Evolutionary conservation across 1,140 invertebrate species (phyloP).

Genomic region (Carposina sasakii): DNA sequence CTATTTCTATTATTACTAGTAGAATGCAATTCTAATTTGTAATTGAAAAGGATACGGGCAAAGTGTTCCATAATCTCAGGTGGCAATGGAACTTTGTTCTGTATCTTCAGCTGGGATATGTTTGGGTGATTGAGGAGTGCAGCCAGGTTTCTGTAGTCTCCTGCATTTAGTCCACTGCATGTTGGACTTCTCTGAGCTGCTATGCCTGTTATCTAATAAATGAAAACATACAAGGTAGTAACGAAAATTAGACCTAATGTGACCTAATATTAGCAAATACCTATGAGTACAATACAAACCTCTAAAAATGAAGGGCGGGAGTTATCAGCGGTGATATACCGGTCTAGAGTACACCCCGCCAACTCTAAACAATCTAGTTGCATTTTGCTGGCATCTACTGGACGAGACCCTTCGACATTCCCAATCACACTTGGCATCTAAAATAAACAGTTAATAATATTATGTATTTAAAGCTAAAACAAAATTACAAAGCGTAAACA

Average conservation of each 20-base stretch:
- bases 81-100: slow-evolving; percentile 90
- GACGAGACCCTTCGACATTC: slow-evolving; percentile 37
- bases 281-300: slow-evolving; percentile 70
- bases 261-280: slow-evolving; percentile 54
- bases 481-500: no score
- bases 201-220: slow-evolving; percentile 67
- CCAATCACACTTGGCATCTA: slow-evolving; percentile 56
- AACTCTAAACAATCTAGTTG: slow-evolving; percentile 79
- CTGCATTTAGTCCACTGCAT: slow-evolving; percentile 90
- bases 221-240: background rate
- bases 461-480: no score
- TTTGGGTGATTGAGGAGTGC: slow-evolving; percentile 78
- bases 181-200: slow-evolving; percentile 77
- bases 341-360: slow-evolving; percentile 82
- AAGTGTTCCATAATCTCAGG: slow-evolving; percentile 95
- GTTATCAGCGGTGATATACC: slow-evolving; percentile 79
- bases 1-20: no score
- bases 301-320: slow-evolving; percentile 79
- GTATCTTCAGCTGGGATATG: slow-evolving; percentile 84
- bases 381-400: slow-evolving; percentile 68
- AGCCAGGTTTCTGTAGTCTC: slow-evolving; percentile 89
- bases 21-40: no score
- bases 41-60: slow-evolving; percentile 87
- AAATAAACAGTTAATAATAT: no score
- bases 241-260: no score